These are phyloP conservation scores for Dynastes grantii DNA, from an alignment of 2,888 invertebrate genomes.

Conservation along the genomic window DNA sequence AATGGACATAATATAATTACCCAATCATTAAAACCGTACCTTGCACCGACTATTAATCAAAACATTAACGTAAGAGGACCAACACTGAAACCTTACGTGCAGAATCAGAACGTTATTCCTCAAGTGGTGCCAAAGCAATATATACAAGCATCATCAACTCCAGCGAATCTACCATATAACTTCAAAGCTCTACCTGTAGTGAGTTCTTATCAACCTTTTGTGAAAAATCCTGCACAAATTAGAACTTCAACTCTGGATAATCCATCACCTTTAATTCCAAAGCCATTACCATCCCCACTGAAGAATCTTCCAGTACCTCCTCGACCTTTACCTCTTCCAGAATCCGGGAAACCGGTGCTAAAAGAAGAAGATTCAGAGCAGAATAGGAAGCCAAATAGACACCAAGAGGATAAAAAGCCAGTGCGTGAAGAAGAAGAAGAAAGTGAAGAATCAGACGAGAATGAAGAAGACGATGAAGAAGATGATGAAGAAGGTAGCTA, in stretches of 20 bases:
- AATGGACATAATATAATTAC: neutral
- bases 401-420: neutral
- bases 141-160: neutral
- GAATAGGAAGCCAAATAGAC: conserved; percentile 48
- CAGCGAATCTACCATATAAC: conserved; percentile 26
- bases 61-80: conserved; percentile 14
- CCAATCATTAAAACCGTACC: neutral
- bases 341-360: conserved; percentile 50
- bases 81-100: conserved; percentile 3
- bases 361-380: conserved; percentile 47
- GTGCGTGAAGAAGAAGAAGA: conserved; percentile 52
- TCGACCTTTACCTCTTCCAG: conserved; percentile 32
- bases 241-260: conserved; percentile 4
- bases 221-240: neutral
- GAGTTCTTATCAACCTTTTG: neutral
- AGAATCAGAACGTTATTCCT: conserved; percentile 22
- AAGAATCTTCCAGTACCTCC: conserved; percentile 23
- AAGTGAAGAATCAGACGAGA: conserved; percentile 54
- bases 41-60: conserved; percentile 13
- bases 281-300: conserved; percentile 40
- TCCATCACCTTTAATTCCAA: conserved; percentile 12
- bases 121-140: conserved; percentile 6
- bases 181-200: conserved; percentile 14
- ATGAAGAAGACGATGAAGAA: conserved; percentile 52
- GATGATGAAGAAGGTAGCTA: conserved; percentile 53